Conservation (phyloP, 2,888 invertebrate genomes). For the Mythimna impura region DNA sequence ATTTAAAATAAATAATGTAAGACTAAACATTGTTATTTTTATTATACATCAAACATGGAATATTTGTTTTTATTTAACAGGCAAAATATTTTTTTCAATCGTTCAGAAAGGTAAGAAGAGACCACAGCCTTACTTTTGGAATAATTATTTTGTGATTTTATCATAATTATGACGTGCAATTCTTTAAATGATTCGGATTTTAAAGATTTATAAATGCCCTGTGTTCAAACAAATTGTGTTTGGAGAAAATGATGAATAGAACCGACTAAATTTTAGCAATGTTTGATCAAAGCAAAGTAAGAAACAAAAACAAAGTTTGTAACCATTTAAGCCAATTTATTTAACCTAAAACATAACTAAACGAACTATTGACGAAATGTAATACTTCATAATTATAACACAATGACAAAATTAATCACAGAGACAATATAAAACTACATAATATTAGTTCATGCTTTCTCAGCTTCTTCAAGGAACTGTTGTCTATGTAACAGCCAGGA, state of each 20-base stretch:
- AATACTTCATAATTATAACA: background rate
- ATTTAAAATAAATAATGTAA: slow-evolving; percentile 73
- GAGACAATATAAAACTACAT: background rate
- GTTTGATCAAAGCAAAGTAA: background rate
- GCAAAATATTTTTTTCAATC: background rate
- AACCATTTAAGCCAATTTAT: slow-evolving; percentile 2
- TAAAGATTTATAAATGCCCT: too few relatives aligned
- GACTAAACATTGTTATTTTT: slow-evolving; percentile 40
- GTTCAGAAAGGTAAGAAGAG: background rate
- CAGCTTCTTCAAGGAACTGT: slow-evolving; percentile 83
- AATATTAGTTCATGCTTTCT: slow-evolving; percentile 63
- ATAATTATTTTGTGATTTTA: background rate
- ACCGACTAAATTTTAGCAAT: background rate
- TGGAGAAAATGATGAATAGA: background rate
- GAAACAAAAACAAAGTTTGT: too few relatives aligned
- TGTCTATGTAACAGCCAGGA: slow-evolving; percentile 86
- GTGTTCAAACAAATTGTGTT: background rate
- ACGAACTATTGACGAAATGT: background rate
- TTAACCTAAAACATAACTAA: slow-evolving; percentile 4
- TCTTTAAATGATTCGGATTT: too few relatives aligned
- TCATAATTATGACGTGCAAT: background rate
- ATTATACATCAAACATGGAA: background rate
- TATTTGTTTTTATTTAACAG: background rate
- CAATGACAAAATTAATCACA: background rate
- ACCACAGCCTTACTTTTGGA: too few relatives aligned